Base-by-base conservation (phyloP, 2,113 vertebrate species). In the Nycticorax nycticorax region DNA sequence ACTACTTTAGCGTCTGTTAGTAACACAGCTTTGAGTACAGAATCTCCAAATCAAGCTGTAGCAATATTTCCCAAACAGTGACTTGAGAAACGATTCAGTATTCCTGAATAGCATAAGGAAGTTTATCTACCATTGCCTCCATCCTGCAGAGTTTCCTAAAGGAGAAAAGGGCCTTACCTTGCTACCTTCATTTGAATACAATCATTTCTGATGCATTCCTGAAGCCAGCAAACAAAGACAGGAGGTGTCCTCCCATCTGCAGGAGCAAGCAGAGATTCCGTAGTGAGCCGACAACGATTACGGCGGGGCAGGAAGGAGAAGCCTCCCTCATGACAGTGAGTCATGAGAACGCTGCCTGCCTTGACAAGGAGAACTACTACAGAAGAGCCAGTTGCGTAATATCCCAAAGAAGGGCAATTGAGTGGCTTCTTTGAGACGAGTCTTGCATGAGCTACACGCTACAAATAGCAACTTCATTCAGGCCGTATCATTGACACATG, bases 241-340 rank as follows among this genome's bases (percentile, higher is more conserved):
- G 59, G 80, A 91, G 73, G 30, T 43, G 39, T 72, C 56, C 39
- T 90, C 71, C 41, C 12, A 12, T 91, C 62, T 60, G 18, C 48
- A 75, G 87, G 45, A 79, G 85, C 66, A 50, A 75, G 52, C 27
- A 52, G 56, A 52, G 64, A 8, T 43, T 47, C 9, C 4, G 19
- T 39, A 68, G 30, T 10, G 48, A 89, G 77, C 5, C 1, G 6
- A 60, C 56, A 13, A 39, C 12, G 18, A 27, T 56, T 43, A 35
- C 0, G 12, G 52, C 43, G 20, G 12, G 20, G 13, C 75, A 91
- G 79, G 76, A 92, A 92, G 84, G 85, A 92, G 64, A 88, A 93
- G 53, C 17, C 24, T 95, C 48, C 47, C 83, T 80, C 47, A 43
- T 95, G 95, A 95, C 76, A 84, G 35, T 89, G 93, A 96, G 73